phyloP scores from a whole-genome alignment of 2,888 invertebrate genomes.

The Dynastes hyllus region DNA sequence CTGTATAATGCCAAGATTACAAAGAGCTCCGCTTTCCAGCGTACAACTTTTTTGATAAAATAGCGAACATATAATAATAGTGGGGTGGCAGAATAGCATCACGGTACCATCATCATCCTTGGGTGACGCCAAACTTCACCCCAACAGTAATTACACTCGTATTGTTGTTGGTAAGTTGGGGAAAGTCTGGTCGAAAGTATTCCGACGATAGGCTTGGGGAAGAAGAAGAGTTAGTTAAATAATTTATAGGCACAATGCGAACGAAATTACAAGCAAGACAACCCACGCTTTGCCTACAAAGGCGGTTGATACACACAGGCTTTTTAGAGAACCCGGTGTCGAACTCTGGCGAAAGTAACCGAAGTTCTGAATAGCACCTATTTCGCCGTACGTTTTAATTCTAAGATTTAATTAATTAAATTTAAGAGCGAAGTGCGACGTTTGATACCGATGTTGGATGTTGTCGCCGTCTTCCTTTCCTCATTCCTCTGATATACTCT shows the following conservation, averaged over 20 bases:
- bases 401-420: constrained; percentile 15
- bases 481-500: background rate
- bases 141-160: background rate
- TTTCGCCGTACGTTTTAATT: constrained; percentile 13
- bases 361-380: background rate
- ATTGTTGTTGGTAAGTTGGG: background rate
- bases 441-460: background rate
- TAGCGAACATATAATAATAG: background rate
- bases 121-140: background rate
- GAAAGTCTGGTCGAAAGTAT: background rate
- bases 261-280: constrained; percentile 1
- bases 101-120: constrained; percentile 1
- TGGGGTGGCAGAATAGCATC: background rate
- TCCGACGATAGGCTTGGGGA: background rate
- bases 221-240: constrained; percentile 15
- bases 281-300: background rate
- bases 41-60: constrained; percentile 7
- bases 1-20: background rate
- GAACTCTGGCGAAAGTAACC: background rate
- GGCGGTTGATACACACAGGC: background rate
- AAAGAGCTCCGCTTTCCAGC: background rate
- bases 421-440: background rate
- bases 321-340: background rate
- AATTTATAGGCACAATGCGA: constrained; percentile 11
- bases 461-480: background rate